Evolutionary conservation across 2,888 invertebrate species (phyloP).

Genomic region (Ashinkailepas kermadecensis): DNA sequence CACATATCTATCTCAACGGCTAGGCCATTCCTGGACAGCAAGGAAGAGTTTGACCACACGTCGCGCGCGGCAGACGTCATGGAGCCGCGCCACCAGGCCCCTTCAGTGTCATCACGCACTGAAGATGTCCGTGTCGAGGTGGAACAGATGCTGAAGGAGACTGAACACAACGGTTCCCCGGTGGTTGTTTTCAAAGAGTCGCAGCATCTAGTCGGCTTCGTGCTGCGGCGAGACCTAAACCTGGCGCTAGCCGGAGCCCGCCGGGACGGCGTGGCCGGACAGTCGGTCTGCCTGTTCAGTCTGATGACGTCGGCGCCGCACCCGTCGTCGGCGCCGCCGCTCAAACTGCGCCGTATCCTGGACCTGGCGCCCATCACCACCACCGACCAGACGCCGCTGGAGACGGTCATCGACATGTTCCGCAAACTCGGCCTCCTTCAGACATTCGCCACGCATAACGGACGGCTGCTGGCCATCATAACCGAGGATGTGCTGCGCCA

Average conservation of each 20-base stretch:
- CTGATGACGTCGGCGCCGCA: constrained; percentile 35
- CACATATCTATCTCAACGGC: constrained; percentile 95
- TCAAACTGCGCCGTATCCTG: constrained; percentile 77
- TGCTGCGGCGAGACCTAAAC: constrained; percentile 82
- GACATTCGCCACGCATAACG: constrained; percentile 95
- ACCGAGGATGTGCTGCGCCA: constrained; percentile 97
- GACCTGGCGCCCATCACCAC: constrained; percentile 99
- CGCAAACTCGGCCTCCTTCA: constrained; percentile 93
- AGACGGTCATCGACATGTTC: constrained; percentile 98
- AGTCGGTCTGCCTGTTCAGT: constrained; percentile 47
- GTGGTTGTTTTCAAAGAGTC: constrained; percentile 95
- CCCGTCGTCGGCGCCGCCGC: constrained; percentile 53
- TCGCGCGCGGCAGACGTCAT: constrained; percentile 99
- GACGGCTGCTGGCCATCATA: constrained; percentile 90
- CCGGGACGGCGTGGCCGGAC: constrained; percentile 41
- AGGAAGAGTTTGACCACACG: constrained; percentile 91
- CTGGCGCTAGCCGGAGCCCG: constrained; percentile 58
- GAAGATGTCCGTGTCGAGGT: constrained; percentile 94
- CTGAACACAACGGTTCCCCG: constrained; percentile 97
- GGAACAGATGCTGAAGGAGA: constrained; percentile 82
- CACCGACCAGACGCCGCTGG: constrained; percentile 99
- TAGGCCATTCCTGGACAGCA: constrained; percentile 98
- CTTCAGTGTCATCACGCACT: constrained; percentile 41
- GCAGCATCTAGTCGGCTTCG: constrained; percentile 96
- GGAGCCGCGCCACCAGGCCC: constrained; percentile 58